These are phyloP conservation scores for Burhinus oedicnemus DNA, from an alignment of 2,113 vertebrate species.

Conservation along the genomic window DNA sequence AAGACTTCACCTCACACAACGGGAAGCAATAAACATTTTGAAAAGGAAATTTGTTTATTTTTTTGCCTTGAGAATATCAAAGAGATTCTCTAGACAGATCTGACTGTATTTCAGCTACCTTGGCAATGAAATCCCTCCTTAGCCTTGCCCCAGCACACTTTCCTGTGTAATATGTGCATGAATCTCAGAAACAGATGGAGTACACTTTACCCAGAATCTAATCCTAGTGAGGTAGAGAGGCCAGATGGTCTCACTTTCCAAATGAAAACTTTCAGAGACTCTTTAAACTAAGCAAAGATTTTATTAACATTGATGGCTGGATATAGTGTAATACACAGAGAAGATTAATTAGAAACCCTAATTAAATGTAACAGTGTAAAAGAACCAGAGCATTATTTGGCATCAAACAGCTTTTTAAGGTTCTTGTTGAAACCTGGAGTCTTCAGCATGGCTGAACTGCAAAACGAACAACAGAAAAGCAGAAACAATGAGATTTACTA, in stretches of 20 bases:
- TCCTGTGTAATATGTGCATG: not conserved
- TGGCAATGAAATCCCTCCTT: constrained; percentile 3
- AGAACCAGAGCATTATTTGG: constrained; percentile 37
- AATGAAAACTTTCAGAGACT: constrained; percentile 71
- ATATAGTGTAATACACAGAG: constrained; percentile 50
- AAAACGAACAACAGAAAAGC: not conserved
- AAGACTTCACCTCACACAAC: not conserved
- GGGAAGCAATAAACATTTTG: not conserved
- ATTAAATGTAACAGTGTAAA: constrained; percentile 69
- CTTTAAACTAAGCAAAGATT: constrained; percentile 67
- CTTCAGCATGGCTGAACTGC: not conserved
- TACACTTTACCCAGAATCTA: constrained; percentile 41
- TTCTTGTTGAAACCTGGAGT: constrained; percentile 7
- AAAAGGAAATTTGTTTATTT: not conserved
- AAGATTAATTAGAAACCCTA: constrained; percentile 72
- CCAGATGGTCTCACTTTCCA: constrained; percentile 71
- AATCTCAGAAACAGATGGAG: constrained; percentile 71
- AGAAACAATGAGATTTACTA: constrained; percentile 32
- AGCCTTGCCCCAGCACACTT: not conserved
- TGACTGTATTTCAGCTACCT: not conserved
- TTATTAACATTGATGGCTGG: constrained; percentile 72
- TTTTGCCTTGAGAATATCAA: not conserved
- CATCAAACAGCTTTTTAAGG: constrained; percentile 43
- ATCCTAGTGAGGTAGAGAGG: constrained; percentile 51
- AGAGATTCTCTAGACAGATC: not conserved